These are phyloP conservation scores for Spinibarbus caldwelli DNA, from an alignment of 2,797 vertebrate species.

Conservation along the genomic window DNA sequence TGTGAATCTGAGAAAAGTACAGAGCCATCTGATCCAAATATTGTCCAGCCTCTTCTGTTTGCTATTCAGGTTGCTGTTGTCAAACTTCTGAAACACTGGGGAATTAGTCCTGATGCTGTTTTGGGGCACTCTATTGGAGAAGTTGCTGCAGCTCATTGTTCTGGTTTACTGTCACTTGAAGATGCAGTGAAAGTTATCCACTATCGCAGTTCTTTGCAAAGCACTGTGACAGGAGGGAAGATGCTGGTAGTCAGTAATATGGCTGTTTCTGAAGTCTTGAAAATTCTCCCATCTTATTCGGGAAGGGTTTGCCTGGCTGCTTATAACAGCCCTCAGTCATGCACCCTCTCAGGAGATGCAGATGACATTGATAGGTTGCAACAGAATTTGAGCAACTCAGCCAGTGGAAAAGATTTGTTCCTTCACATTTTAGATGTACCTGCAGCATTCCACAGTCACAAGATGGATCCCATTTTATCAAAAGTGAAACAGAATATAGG, in stretches of 20 bases:
- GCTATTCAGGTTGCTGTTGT: conserved; percentile 82
- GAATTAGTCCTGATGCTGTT: conserved; percentile 76
- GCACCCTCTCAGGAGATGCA: conserved; percentile 83
- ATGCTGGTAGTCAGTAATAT: conserved; percentile 89
- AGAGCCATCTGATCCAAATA: conserved; percentile 73
- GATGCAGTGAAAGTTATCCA: conserved; percentile 86
- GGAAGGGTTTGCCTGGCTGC: conserved; percentile 82
- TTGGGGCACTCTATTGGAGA: conserved; percentile 87
- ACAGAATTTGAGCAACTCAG: conserved; percentile 69
- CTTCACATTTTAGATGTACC: conserved; percentile 80
- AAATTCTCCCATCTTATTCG: conserved; percentile 66
- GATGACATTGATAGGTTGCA: conserved; percentile 73
- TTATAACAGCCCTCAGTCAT: conserved; percentile 84
- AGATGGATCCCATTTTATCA: conserved; percentile 83
- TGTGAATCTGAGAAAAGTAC: conserved; percentile 64
- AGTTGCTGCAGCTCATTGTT: conserved; percentile 85
- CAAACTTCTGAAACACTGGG: conserved; percentile 82
- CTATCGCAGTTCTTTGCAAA: conserved; percentile 81
- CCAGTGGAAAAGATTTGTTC: conserved; percentile 77
- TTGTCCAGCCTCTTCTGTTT: conserved; percentile 85
- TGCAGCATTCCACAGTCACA: conserved; percentile 85
- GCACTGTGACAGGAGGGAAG: conserved; percentile 78
- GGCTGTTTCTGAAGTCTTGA: conserved; percentile 74
- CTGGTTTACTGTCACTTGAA: conserved; percentile 84
- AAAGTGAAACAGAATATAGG: conserved; percentile 73